Base-by-base conservation (phyloP, 35 echinoderm and acorn worm genomes). In the Stichopus chloronotus region DNA sequence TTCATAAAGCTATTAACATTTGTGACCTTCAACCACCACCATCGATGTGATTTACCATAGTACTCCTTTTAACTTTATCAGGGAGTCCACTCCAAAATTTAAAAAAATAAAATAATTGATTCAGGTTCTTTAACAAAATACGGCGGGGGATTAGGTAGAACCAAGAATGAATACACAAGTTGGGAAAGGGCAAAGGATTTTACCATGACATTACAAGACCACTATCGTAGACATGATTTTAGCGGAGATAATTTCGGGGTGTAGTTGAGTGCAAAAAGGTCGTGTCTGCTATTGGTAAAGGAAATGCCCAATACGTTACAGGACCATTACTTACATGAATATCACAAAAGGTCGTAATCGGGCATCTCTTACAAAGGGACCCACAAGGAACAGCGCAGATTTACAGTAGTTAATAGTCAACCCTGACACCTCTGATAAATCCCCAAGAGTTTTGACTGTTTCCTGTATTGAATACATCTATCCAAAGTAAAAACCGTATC, bases 401-500 rank as follows among this genome's bases (percentile, higher is more conserved):
- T 43, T 43, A 78, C 52, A 25, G 21, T 1, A 9, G 52, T 78
- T 78, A 21, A 22, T 78, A 25, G 76, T 78, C 6, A 78, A 9
- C 23, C 76, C 76, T 23, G n/a, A 78, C 6, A 43, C 76, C 3
- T 21, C 23, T 78, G 21, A 25, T 9, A 78, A 78, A 78, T 78
- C 52, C 8, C 19, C 52, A 6, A 78, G 76, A 21, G 52, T 8
- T 11, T 25, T 21, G 6, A 22, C 21, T 25, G n/a, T 22, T 78
- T 78, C 76, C 23, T 25, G 23, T 25, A 78, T 25, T 9, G 76
- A 1, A 25, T 22, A 9, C 2, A 21, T 78, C 17, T 43, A 78
- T 43, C 52, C 52, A 78, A 78, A 78, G n/a, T 78, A 85, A 56
- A 56, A 85, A 85, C 55, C 5, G 82, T 85, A 53, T 85, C 19